phyloP scores from a whole-genome alignment of 2,797 vertebrate genomes.

The Xenentodon cancila region DNA sequence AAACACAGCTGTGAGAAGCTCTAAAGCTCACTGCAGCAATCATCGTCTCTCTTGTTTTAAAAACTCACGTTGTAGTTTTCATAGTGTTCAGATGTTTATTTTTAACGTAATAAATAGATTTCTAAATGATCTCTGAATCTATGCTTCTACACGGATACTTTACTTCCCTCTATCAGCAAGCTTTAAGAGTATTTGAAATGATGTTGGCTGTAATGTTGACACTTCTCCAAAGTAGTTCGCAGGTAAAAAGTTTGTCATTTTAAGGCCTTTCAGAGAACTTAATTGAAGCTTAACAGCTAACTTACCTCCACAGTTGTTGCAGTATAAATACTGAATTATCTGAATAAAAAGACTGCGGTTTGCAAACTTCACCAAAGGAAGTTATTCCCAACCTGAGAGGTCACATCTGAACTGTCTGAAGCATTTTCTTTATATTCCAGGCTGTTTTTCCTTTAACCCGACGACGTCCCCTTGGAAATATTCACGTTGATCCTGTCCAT shows the following conservation, averaged over 20 bases:
- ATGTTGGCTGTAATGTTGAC: neutral
- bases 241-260: neutral
- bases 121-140: too few relatives aligned
- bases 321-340: neutral
- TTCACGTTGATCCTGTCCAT: neutral
- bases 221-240: neutral
- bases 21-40: too few relatives aligned
- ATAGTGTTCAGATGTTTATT: too few relatives aligned
- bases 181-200: too few relatives aligned
- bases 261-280: neutral
- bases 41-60: too few relatives aligned
- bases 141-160: too few relatives aligned
- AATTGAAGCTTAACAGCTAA: neutral
- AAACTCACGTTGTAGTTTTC: too few relatives aligned
- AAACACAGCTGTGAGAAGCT: too few relatives aligned
- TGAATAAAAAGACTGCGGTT: neutral
- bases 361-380: neutral
- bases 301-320: neutral
- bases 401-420: neutral
- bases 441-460: neutral
- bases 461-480: too few relatives aligned
- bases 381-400: neutral
- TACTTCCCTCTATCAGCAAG: too few relatives aligned
- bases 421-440: neutral
- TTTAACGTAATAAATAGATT: too few relatives aligned